Conservation (phyloP, 2,113 vertebrate species). For the Etheostoma cragini region DNA sequence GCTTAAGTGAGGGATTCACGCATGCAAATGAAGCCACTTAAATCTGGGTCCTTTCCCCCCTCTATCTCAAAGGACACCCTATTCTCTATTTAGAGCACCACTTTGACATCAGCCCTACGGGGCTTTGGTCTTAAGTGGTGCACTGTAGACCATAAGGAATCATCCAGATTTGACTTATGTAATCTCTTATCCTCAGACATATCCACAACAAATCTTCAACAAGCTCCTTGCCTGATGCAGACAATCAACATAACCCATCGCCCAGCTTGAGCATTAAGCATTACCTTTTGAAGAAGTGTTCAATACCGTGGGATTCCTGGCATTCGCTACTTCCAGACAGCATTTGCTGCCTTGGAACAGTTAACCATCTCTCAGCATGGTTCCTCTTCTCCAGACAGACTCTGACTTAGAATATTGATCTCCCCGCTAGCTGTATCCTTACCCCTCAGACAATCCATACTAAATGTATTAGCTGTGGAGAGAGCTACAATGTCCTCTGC, state of each 20-base stretch:
- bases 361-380: constrained; percentile 80
- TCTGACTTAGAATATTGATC: constrained; percentile 81
- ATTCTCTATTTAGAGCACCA: constrained; percentile 78
- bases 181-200: constrained; percentile 67
- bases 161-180: constrained; percentile 71
- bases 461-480: constrained; percentile 83
- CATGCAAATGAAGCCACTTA: constrained; percentile 81
- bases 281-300: constrained; percentile 77
- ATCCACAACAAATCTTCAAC: constrained; percentile 78
- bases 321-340: constrained; percentile 73
- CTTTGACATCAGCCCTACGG: constrained; percentile 70
- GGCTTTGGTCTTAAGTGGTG: constrained; percentile 62
- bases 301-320: constrained; percentile 74
- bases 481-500: constrained; percentile 84
- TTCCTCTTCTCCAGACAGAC: constrained; percentile 80
- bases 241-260: constrained; percentile 57
- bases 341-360: constrained; percentile 71
- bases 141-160: constrained; percentile 66
- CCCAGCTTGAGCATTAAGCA: constrained; percentile 68
- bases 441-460: constrained; percentile 82
- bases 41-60: constrained; percentile 65
- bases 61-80: constrained; percentile 73
- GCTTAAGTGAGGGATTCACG: constrained; percentile 75
- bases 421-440: constrained; percentile 74
- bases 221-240: constrained; percentile 68